These are phyloP conservation scores for Cryptomyrus ogoouensis DNA, from an alignment of 2,113 vertebrate genomes.

Conservation along the genomic window DNA sequence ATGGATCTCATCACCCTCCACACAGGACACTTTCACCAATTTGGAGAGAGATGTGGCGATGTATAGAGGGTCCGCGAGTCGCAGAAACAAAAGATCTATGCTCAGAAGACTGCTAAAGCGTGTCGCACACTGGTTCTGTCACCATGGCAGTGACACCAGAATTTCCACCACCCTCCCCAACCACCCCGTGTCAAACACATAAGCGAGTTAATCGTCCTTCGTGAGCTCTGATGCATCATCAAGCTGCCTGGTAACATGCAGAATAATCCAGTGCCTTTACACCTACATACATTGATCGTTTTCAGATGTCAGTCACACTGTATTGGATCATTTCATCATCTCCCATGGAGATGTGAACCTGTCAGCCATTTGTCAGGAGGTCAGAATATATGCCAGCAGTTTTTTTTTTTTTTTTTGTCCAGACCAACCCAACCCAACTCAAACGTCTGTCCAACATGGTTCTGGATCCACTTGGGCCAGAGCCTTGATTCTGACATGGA, in stretches of 20 bases:
- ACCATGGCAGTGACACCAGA: not conserved
- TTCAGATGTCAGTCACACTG: not conserved
- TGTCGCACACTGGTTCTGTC: not conserved
- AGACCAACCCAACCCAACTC: not conserved
- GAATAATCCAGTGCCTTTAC: not conserved
- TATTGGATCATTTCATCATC: not conserved
- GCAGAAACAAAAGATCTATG: not conserved
- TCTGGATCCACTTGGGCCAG: not conserved
- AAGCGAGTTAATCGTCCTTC: not conserved
- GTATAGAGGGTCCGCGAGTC: not conserved
- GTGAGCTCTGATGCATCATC: not conserved
- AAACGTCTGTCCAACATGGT: not conserved
- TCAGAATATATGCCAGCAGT: not conserved
- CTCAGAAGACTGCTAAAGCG: not conserved
- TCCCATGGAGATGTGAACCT: not conserved
- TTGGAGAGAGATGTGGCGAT: not conserved
- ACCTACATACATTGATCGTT: not conserved
- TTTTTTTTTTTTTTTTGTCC: not conserved
- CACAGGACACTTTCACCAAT: not conserved
- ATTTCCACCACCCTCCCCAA: not conserved
- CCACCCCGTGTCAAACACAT: not conserved
- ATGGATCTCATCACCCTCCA: not conserved
- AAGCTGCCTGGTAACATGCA: not conserved
- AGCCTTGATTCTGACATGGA: not conserved
- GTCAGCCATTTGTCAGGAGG: not conserved